Conservation (phyloP, 2,888 invertebrate genomes). For the Lithophane ornitopus region DNA sequence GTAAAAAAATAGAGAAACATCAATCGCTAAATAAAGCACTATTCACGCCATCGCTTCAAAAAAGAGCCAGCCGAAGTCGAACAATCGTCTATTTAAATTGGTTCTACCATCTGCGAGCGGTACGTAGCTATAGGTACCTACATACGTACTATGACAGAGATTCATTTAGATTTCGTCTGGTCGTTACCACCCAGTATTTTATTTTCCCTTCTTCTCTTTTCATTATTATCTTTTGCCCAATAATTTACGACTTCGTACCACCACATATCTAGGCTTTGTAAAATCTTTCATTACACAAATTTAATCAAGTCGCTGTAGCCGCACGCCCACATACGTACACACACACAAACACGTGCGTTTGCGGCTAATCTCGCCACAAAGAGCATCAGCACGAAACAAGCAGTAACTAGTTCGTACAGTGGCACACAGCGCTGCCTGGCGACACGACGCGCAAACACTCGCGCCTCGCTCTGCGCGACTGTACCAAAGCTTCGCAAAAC, state of each 20-base stretch:
- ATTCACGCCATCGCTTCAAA: conserved; percentile 9
- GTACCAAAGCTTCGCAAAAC: not conserved
- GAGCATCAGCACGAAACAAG: conserved; percentile 14
- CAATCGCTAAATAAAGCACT: conserved; percentile 14
- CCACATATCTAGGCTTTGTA: not conserved
- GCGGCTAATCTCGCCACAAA: conserved; percentile 16
- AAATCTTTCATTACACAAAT: conserved; percentile 6
- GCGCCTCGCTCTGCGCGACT: conserved; percentile 12
- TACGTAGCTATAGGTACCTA: not conserved
- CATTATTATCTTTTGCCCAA: not conserved
- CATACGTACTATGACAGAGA: not conserved
- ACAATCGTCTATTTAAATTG: conserved; percentile 25
- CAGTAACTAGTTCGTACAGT: conserved; percentile 10
- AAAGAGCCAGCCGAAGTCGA: not conserved
- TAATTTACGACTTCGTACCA: not conserved
- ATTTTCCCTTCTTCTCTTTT: not conserved
- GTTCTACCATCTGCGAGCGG: not conserved
- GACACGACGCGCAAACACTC: conserved; percentile 8
- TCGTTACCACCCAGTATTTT: not conserved
- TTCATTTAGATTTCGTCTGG: not conserved
- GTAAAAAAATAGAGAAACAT: not conserved
- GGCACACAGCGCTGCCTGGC: not conserved
- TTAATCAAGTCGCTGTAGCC: conserved; percentile 1
- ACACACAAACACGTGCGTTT: not conserved
- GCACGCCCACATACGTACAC: not conserved